A percentile compares a stretch with the other conserved stretches of the same genome.
Conservation (phyloP, 2,797 vertebrate species). For the Periophthalmus magnuspinnatus region DNA sequence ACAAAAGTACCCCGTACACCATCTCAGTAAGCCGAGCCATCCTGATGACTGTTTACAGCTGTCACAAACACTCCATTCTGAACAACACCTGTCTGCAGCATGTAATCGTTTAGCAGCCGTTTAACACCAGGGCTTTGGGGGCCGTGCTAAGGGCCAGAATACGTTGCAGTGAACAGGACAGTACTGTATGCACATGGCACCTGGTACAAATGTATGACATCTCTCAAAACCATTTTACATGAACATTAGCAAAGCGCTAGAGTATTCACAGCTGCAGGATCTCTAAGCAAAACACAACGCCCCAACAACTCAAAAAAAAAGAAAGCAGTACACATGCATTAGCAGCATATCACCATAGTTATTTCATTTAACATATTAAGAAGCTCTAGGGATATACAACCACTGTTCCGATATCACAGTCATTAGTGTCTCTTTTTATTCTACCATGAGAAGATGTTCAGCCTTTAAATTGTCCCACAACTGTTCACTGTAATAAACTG, state of each 20-base stretch:
- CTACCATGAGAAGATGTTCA: neutral
- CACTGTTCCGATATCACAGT: neutral
- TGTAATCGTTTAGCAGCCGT: slow-evolving; percentile 64
- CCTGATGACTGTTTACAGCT: slow-evolving; percentile 73
- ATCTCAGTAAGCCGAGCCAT: slow-evolving; percentile 43
- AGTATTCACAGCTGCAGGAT: slow-evolving; percentile 59
- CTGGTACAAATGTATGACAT: slow-evolving; percentile 50
- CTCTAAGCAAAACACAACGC: neutral
- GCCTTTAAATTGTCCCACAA: slow-evolving; percentile 29
- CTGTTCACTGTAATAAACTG: slow-evolving; percentile 48
- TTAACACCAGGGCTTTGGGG: slow-evolving; percentile 41
- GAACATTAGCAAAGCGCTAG: slow-evolving; percentile 45
- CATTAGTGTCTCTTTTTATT: neutral
- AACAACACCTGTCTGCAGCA: slow-evolving; percentile 64
- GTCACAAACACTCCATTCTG: slow-evolving; percentile 47
- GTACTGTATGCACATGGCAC: slow-evolving; percentile 42
- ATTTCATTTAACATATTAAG: neutral
- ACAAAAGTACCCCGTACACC: slow-evolving; percentile 39
- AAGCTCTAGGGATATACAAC: neutral
- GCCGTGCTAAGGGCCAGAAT: slow-evolving; percentile 24
- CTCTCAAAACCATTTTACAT: slow-evolving; percentile 55
- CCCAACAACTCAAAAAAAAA: neutral
- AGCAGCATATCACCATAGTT: neutral
- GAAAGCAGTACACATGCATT: slow-evolving; percentile 9
- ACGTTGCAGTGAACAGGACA: slow-evolving; percentile 24